Evolutionary conservation across 2,113 vertebrate genomes (phyloP).

Genomic region (Carassius auratus): DNA sequence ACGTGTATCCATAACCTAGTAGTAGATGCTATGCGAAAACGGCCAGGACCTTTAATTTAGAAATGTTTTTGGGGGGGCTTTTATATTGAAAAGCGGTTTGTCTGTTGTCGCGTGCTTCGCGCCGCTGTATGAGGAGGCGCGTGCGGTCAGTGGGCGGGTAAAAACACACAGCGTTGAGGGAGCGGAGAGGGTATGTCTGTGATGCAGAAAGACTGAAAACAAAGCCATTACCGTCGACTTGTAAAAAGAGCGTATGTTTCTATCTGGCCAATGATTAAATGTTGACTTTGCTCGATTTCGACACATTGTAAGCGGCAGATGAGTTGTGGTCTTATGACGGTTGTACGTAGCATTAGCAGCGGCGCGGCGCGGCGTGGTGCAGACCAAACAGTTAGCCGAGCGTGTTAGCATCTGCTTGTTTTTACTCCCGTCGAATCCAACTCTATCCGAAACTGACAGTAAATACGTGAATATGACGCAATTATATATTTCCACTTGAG

Average conservation of each 20-base stretch:
- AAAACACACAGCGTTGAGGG: slow-evolving; percentile 54
- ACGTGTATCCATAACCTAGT: neutral
- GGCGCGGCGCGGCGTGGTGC: slow-evolving; percentile 7
- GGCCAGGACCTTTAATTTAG: neutral
- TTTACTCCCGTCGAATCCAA: neutral
- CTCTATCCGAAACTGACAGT: neutral
- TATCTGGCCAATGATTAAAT: too few relatives aligned
- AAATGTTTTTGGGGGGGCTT: neutral
- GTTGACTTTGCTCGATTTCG: neutral
- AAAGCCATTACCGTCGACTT: neutral
- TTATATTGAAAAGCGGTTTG: slow-evolving; percentile 21
- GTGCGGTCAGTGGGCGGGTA: slow-evolving; percentile 55
- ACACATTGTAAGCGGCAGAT: neutral
- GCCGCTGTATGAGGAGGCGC: slow-evolving; percentile 50
- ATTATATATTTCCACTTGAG: neutral
- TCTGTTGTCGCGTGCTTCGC: slow-evolving; percentile 25
- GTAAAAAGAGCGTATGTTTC: neutral
- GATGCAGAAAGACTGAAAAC: neutral
- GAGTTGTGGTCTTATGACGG: neutral
- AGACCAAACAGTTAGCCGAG: slow-evolving; percentile 4
- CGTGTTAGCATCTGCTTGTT: slow-evolving; percentile 17
- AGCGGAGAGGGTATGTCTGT: slow-evolving; percentile 48
- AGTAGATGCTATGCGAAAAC: neutral
- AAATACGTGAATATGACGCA: neutral
- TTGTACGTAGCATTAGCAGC: slow-evolving; percentile 33